Conservation (phyloP, 64 coral and sea anemone species). For the Dendronephthya gigantea region DNA sequence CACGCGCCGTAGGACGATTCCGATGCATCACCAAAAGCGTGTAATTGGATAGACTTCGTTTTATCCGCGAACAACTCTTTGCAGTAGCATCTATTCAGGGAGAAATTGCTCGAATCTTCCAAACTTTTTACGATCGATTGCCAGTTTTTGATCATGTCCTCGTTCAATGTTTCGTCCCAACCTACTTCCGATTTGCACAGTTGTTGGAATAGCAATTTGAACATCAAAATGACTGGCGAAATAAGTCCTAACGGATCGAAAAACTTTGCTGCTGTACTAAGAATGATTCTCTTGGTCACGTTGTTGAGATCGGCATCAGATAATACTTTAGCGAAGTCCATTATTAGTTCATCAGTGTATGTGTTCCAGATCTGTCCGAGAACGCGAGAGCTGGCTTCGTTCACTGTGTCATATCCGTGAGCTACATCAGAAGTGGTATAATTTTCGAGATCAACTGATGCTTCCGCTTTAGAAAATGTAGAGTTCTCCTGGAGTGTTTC, state of each 20-base stretch:
- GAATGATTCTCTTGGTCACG: background rate
- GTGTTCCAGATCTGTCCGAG: background rate
- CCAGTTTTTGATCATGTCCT: background rate
- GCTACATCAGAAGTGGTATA: no score
- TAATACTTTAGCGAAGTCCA: background rate
- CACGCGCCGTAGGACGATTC: conserved; percentile 21
- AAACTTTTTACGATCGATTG: background rate
- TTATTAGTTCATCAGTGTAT: background rate
- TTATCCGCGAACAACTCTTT: background rate
- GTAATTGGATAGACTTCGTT: conserved; percentile 13
- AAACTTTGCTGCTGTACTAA: conserved; percentile 22
- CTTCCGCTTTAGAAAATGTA: background rate
- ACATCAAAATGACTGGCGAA: conserved; percentile 9
- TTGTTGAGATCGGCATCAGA: background rate
- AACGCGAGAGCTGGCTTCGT: background rate
- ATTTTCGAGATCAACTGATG: background rate
- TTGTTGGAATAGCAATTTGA: conserved; percentile 32
- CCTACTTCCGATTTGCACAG: conserved; percentile 21
- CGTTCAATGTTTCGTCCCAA: conserved; percentile 28
- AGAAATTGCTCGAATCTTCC: background rate
- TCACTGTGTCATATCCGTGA: no score
- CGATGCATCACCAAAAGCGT: conserved; percentile 37
- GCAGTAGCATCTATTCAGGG: conserved; percentile 21
- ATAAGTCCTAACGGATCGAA: conserved; percentile 30
- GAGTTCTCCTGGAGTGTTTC: background rate